Percentiles rank a stretch among this genome's conserved stretches.
phyloP scores from a whole-genome alignment of 1,140 invertebrate genomes.

The Aphelenchoides fujianensis region DNA sequence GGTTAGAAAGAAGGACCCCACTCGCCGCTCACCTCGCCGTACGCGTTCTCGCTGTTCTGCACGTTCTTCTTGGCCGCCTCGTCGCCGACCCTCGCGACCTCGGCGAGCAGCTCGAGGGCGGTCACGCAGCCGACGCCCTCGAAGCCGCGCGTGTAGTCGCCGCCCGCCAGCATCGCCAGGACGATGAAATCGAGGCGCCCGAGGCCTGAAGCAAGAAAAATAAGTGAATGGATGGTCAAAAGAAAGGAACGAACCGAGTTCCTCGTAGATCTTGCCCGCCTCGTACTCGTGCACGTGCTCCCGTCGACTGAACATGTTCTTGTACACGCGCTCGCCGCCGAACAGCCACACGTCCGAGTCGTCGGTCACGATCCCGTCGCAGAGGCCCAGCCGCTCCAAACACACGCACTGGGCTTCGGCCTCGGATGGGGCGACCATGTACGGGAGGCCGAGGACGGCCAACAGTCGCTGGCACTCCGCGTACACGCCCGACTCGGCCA shows the following conservation, averaged over 20 bases:
- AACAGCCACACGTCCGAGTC: slow-evolving; percentile 98
- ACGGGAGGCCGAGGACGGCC: slow-evolving; percentile 87
- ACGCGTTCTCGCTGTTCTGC: slow-evolving; percentile 2
- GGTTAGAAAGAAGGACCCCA: slow-evolving; percentile 16
- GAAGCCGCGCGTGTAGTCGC: slow-evolving; percentile 92
- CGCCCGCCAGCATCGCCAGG: slow-evolving; percentile 87
- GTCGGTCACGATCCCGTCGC: slow-evolving; percentile 83
- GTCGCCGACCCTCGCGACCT: slow-evolving; percentile 63
- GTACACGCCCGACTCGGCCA: slow-evolving; percentile 78
- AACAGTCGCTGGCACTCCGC: slow-evolving; percentile 73
- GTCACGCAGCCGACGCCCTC: slow-evolving; percentile 87
- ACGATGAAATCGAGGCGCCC: slow-evolving; percentile 72
- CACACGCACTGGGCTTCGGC: slow-evolving; percentile 97
- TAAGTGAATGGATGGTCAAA: background rate
- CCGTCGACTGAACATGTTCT: slow-evolving; percentile 76
- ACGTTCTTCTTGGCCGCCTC: background rate
- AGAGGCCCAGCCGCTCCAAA: slow-evolving; percentile 75
- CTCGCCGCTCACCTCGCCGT: slow-evolving; percentile 17
- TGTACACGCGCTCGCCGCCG: slow-evolving; percentile 86
- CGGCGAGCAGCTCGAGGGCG: slow-evolving; percentile 86
- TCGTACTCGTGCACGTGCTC: slow-evolving; percentile 45
- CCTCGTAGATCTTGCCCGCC: slow-evolving; percentile 26
- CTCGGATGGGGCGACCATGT: slow-evolving; percentile 87
- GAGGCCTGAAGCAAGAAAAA: slow-evolving; percentile 66
- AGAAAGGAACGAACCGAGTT: slow-evolving; percentile 52